phyloP scores from a whole-genome alignment of 2,113 vertebrate species.

The Ammodytes marinus region DNA sequence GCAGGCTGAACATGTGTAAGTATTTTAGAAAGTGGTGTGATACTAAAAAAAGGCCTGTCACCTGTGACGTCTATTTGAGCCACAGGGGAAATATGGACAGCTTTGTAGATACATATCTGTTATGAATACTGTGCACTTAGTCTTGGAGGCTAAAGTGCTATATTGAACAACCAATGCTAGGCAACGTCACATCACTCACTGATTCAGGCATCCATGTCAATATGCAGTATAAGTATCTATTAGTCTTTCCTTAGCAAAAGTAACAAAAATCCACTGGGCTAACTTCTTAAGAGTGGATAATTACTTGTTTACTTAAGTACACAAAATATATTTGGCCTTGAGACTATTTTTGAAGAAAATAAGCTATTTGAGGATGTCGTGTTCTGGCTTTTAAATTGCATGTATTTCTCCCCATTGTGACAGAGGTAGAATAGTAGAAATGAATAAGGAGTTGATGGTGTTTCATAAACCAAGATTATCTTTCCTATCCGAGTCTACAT shows the following conservation, averaged over 20 bases:
- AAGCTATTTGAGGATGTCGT: not conserved
- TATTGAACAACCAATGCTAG: not conserved
- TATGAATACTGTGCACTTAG: not conserved
- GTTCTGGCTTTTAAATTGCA: not conserved
- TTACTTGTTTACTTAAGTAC: not conserved
- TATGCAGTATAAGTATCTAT: not conserved
- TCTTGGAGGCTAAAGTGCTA: not conserved
- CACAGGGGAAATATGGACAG: not conserved
- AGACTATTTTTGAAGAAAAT: not conserved
- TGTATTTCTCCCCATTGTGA: not conserved
- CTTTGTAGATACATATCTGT: constrained; percentile 3
- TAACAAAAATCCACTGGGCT: not conserved
- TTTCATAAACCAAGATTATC: not conserved
- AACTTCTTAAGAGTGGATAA: not conserved
- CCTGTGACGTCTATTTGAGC: constrained; percentile 3
- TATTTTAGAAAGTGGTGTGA: not conserved
- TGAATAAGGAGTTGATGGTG: not conserved
- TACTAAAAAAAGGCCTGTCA: not conserved
- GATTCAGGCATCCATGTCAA: constrained; percentile 26
- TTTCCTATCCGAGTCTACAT: not conserved
- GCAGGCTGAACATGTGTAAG: not conserved
- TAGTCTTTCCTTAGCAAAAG: not conserved
- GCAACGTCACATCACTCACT: constrained; percentile 14
- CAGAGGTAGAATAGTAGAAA: not conserved
- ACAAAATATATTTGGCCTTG: not conserved